Evolutionary conservation across 2,797 vertebrate genomes (phyloP).

Genomic region (Platalea minor): DNA sequence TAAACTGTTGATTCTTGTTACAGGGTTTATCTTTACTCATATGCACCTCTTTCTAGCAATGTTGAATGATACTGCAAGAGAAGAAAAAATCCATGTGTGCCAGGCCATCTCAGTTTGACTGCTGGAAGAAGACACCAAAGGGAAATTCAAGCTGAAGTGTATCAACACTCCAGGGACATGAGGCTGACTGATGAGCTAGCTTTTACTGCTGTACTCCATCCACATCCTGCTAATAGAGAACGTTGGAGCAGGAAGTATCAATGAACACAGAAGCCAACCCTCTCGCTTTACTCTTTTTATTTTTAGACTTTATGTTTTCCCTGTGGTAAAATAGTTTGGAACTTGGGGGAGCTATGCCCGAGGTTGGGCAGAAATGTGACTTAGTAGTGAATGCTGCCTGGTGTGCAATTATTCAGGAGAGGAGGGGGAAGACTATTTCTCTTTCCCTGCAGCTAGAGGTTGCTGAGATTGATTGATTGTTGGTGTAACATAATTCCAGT

Average conservation of each 20-base stretch:
- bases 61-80: neutral
- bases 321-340: neutral
- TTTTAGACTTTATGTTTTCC: neutral
- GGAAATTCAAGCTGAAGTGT: conserved; percentile 7
- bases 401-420: neutral
- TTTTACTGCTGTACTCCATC: neutral
- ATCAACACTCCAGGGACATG: rapidly evolving
- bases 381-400: neutral
- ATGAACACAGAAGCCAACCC: neutral
- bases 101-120: neutral
- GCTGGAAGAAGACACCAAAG: neutral
- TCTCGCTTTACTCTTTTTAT: neutral
- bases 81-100: neutral
- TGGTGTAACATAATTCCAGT: neutral
- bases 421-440: neutral
- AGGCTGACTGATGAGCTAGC: neutral
- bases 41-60: neutral
- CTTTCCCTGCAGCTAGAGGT: neutral
- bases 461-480: neutral
- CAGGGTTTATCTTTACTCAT: neutral
- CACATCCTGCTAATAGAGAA: neutral
- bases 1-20: neutral
- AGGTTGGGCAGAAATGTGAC: neutral
- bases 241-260: neutral
- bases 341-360: neutral